Percentiles rank a stretch among this genome's conserved stretches.
Evolutionary conservation across 2,113 vertebrate species (phyloP).

Genomic region (Phylloscopus whistleri): DNA sequence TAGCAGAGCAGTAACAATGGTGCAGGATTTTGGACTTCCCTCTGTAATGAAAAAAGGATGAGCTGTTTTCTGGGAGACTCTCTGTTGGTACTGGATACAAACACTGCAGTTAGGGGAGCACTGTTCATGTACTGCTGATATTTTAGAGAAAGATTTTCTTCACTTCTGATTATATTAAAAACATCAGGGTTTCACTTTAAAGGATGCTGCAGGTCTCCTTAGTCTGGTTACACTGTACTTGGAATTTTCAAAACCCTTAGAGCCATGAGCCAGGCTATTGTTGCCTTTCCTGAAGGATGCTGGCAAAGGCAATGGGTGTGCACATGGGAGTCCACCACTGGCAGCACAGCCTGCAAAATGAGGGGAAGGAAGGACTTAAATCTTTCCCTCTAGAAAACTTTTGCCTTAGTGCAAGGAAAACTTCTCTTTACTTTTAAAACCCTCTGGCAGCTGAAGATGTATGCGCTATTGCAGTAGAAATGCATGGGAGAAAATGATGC

Average conservation of each 20-base stretch:
- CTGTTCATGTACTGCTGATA: neutral
- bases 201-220: neutral
- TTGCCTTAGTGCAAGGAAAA: neutral
- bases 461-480: neutral
- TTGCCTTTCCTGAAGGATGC: neutral
- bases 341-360: neutral
- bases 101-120: fast-evolving
- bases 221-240: neutral
- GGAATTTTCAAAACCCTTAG: neutral
- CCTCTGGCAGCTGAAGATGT: neutral
- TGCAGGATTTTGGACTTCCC: neutral
- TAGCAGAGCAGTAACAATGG: neutral
- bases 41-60: neutral
- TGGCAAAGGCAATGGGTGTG: neutral
- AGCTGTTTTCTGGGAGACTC: neutral
- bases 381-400: neutral
- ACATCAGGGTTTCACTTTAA: neutral
- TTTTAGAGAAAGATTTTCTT: neutral
- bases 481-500: neutral
- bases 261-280: neutral
- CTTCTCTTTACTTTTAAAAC: neutral
- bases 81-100: neutral
- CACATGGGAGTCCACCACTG: neutral
- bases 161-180: neutral
- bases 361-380: neutral